Evolutionary conservation across 2,797 vertebrate species (phyloP).

Genomic region (Coracias cyanogaster): DNA sequence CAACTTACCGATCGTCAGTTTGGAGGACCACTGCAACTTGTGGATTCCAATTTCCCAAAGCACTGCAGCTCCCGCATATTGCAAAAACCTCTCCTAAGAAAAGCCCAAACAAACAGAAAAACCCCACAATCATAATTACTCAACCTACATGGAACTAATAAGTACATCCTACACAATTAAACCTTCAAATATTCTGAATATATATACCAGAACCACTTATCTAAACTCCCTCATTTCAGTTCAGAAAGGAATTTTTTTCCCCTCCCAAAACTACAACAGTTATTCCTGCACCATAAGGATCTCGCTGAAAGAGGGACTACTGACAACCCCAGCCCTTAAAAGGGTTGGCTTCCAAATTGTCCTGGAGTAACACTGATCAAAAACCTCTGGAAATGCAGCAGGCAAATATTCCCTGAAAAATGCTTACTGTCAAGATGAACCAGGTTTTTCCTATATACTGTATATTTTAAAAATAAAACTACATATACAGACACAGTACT

Average conservation of each 20-base stretch:
- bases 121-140: not conserved
- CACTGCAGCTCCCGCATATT: slow-evolving; percentile 90
- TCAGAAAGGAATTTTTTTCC: not conserved
- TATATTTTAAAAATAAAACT: not conserved
- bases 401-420: not conserved
- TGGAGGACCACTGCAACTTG: slow-evolving; percentile 86
- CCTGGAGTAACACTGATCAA: not conserved
- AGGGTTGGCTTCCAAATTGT: not conserved
- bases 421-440: not conserved
- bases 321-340: not conserved
- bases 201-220: not conserved
- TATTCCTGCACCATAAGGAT: not conserved
- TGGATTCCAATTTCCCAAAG: slow-evolving; percentile 90
- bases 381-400: not conserved
- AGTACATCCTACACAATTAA: not conserved
- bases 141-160: not conserved
- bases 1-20: slow-evolving; percentile 70
- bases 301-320: not conserved
- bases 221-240: not conserved
- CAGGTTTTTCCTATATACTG: not conserved
- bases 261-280: not conserved
- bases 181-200: not conserved
- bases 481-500: not conserved
- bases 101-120: not conserved
- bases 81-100: slow-evolving; percentile 91